Base-by-base conservation (phyloP, 2,797 vertebrate genomes). In the Erethizon dorsatum region DNA sequence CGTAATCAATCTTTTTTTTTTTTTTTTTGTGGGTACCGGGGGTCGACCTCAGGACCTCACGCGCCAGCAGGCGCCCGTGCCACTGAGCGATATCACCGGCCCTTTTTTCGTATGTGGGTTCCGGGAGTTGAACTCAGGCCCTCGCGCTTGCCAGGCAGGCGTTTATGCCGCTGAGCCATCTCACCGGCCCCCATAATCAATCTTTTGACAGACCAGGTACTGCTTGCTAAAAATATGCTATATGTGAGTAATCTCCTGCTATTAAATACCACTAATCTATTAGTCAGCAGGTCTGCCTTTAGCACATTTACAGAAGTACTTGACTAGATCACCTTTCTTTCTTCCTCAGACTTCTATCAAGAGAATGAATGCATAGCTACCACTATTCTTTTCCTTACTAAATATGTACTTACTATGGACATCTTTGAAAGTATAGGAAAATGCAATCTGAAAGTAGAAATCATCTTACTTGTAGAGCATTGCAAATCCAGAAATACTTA, bases 401-500 rank as follows among this genome's bases (percentile, higher is more conserved):
- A 75, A 71, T 71, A 63, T 47, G n/a, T 31, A 65, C 14, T 67
- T 11, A 24, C 31, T 73, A 4, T 6, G 31, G 4, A 94, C 14
- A 41, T 71, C 52, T 63, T 57, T 71, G 11, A 95, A 96, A 84
- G 37, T 56, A 83, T 1, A 92, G 50, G 73, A 91, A 78, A 71
- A 83, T n/a, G 3, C 33, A 73, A 82, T n/a, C 59, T 80, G 18
- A 91, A 88, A 82, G 45, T 47, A 88, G 31, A 91, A 69, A 84
- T 88, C 2, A 80, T 7, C 37, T 91, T 65, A 80, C 50, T 75
- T 84, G 65, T 22, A 47, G 75, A 89, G 28, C n/a, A 87, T 77
- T 50, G 50, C 18, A 37, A 52, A 33, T 57, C 47, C 12, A 87
- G 14, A 96, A 97, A 91, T 95, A 71, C 15, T 59, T 59, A 67